These are phyloP conservation scores for Dugesia japonica DNA, from an alignment of 2,888 invertebrate species.

Conservation along the genomic window DNA sequence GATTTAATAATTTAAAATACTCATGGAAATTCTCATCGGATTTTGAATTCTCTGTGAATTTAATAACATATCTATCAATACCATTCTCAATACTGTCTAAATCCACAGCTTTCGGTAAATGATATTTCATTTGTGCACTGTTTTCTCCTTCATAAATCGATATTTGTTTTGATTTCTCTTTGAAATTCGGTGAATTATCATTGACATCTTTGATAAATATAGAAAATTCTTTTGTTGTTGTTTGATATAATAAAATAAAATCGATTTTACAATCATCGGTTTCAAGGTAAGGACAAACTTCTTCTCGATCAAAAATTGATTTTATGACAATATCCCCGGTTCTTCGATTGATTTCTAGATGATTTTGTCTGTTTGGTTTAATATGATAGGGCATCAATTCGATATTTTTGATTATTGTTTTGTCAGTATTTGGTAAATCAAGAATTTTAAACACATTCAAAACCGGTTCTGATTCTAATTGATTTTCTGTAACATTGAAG, in stretches of 20 bases:
- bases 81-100: constrained; percentile 7
- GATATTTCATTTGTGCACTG: constrained; percentile 5
- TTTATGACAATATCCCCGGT: background rate
- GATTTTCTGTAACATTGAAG: background rate
- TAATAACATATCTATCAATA: background rate
- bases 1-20: background rate
- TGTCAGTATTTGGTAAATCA: background rate
- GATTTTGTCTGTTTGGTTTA: background rate
- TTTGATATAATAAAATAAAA: background rate
- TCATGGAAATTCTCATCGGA: background rate
- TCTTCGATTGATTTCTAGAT: background rate
- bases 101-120: background rate
- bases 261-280: constrained; percentile 14
- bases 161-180: background rate
- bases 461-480: background rate
- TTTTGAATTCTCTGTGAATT: background rate
- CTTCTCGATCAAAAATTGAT: background rate
- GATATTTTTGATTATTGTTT: background rate
- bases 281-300: background rate
- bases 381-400: background rate
- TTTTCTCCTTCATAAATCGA: constrained; percentile 10
- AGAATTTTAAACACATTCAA: background rate
- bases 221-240: background rate
- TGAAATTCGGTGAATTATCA: background rate
- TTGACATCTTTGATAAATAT: background rate